Percentiles rank a stretch among this genome's conserved stretches.
Conservation (phyloP, 1,140 invertebrate genomes). For the Calosoma granatense region DNA sequence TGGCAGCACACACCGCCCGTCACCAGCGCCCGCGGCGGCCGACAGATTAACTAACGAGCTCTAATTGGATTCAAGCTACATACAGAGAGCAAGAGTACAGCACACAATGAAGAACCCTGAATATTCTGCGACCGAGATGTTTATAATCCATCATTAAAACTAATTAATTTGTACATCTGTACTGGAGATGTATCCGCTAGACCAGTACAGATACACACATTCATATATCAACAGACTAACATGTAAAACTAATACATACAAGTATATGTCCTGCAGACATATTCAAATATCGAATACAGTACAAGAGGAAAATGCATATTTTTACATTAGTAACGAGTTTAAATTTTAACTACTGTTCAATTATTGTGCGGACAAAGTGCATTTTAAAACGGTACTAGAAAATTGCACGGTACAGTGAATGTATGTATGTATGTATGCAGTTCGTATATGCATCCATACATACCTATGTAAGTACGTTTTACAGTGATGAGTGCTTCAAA, state of each 20-base stretch:
- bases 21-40: constrained; percentile 17
- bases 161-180: too few species aligned
- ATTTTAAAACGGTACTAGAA: neutral
- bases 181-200: too few species aligned
- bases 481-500: constrained; percentile 7
- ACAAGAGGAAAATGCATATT: neutral
- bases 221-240: neutral
- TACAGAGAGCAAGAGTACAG: too few species aligned
- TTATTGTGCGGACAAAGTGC: neutral
- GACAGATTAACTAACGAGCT: constrained; percentile 27
- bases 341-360: neutral
- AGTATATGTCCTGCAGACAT: too few species aligned
- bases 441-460: neutral
- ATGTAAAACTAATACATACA: neutral
- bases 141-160: too few species aligned
- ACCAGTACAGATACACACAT: too few species aligned
- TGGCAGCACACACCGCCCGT: constrained; percentile 20
- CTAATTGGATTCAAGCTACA: constrained; percentile 23
- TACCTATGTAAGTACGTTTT: neutral
- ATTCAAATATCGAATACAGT: neutral
- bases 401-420: too few species aligned
- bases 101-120: neutral
- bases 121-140: too few species aligned
- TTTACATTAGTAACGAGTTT: neutral
- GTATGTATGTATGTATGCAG: too few species aligned